Evolutionary conservation across 2,797 vertebrate species (phyloP).

Genomic region (Dromococcyx pavoninus): DNA sequence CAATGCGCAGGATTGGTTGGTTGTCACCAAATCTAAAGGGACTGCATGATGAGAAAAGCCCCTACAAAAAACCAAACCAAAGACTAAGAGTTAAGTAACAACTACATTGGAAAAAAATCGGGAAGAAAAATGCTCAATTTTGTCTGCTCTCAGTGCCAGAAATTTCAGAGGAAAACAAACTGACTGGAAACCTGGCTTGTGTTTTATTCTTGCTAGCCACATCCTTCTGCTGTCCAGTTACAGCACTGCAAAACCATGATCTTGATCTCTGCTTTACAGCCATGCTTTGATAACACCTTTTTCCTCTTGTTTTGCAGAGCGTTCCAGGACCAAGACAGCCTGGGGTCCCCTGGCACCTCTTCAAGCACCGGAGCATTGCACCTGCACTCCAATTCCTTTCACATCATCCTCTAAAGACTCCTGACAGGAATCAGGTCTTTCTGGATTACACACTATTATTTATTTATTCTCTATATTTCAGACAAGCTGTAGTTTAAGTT

Average conservation of each 20-base stretch:
- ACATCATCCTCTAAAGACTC: background rate
- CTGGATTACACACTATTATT: background rate
- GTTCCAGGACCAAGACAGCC: background rate
- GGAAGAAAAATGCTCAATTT: background rate
- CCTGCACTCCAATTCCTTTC: background rate
- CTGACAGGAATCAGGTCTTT: background rate
- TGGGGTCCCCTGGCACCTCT: background rate
- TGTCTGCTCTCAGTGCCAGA: background rate
- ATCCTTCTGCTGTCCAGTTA: background rate
- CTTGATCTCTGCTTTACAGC: background rate
- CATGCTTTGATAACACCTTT: background rate
- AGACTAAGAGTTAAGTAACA: background rate
- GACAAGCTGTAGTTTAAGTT: background rate
- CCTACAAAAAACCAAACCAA: slow-evolving; percentile 27
- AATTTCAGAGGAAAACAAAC: background rate
- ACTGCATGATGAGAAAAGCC: background rate
- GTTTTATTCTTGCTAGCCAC: background rate
- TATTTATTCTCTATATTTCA: slow-evolving; percentile 20
- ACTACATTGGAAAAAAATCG: background rate
- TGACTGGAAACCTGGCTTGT: background rate
- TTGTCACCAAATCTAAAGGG: slow-evolving; percentile 19
- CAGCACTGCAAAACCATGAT: background rate
- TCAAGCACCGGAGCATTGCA: background rate
- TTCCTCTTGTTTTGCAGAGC: background rate
- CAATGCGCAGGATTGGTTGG: background rate